These are phyloP conservation scores for Pyxicephalus adspersus DNA, from an alignment of 2,113 vertebrate species.

Conservation along the genomic window DNA sequence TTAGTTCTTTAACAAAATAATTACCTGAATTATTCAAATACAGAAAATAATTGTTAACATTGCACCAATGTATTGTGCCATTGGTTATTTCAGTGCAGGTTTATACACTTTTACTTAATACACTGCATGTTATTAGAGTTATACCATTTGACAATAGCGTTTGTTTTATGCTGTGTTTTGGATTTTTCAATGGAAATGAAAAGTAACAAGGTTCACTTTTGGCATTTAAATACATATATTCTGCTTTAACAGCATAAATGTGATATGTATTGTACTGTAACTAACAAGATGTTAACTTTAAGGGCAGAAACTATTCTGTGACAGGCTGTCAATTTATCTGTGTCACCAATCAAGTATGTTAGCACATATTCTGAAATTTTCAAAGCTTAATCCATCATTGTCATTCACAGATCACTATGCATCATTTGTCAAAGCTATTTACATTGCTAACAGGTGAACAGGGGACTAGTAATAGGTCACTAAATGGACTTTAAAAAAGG, in stretches of 20 bases:
- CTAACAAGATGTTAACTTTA: slow-evolving; percentile 47
- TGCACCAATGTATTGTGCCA: no score
- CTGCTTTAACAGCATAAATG: slow-evolving; percentile 31
- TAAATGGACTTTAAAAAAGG: background rate
- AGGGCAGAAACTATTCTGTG: slow-evolving; percentile 39
- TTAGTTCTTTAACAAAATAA: no score
- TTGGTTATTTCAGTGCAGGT: no score
- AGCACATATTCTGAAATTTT: slow-evolving; percentile 23
- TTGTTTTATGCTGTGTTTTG: background rate
- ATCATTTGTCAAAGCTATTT: slow-evolving; percentile 45
- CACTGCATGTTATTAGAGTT: background rate
- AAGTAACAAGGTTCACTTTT: background rate
- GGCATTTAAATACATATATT: slow-evolving; percentile 9
- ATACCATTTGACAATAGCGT: background rate
- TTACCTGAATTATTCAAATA: no score
- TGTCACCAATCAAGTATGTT: slow-evolving; percentile 42
- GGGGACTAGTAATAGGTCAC: background rate
- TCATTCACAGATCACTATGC: slow-evolving; percentile 34
- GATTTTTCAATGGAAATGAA: background rate
- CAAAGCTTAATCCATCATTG: slow-evolving; percentile 50
- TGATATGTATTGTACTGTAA: slow-evolving; percentile 29
- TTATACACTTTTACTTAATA: no score
- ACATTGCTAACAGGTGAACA: slow-evolving; percentile 33
- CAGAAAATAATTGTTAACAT: no score
- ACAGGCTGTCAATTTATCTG: slow-evolving; percentile 32